phyloP scores from a whole-genome alignment of 2,888 invertebrate species.

The Tiliacea citrago region DNA sequence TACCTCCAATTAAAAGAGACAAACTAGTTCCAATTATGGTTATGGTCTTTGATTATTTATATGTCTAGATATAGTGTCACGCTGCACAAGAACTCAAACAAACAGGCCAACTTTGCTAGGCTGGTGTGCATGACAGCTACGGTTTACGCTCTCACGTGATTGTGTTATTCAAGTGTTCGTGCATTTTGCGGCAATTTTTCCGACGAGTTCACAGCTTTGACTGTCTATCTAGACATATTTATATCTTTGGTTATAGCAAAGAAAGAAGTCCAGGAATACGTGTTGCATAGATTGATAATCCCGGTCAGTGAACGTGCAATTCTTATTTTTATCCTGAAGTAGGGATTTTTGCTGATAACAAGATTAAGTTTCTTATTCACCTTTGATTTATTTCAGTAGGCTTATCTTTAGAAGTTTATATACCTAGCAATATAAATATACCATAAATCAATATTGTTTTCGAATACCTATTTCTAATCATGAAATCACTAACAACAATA shows the following conservation, averaged over 20 bases:
- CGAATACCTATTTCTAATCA: not conserved
- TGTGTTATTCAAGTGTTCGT: too few relatives aligned
- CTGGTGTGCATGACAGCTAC: too few relatives aligned
- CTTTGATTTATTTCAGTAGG: not conserved
- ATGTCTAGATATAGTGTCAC: too few relatives aligned
- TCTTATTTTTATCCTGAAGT: not conserved
- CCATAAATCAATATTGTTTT: too few relatives aligned
- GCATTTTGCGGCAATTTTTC: too few relatives aligned
- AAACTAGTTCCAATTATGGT: not conserved
- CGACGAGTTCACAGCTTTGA: too few relatives aligned
- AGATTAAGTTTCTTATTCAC: slow-evolving; percentile 2
- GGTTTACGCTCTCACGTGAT: too few relatives aligned
- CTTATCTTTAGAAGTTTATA: not conserved
- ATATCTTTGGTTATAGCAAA: not conserved
- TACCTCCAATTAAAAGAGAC: not conserved
- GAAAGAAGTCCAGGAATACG: not conserved
- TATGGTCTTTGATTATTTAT: not conserved
- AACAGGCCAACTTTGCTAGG: too few relatives aligned
- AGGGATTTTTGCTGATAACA: not conserved
- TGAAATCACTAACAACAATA: not conserved
- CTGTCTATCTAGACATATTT: too few relatives aligned
- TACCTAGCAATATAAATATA: too few relatives aligned
- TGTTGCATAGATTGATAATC: not conserved
- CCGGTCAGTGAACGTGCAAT: slow-evolving; percentile 23
- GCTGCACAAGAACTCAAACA: too few relatives aligned